phyloP scores from a whole-genome alignment of 2,888 invertebrate genomes.

The Polydrusus pterygomalis region DNA sequence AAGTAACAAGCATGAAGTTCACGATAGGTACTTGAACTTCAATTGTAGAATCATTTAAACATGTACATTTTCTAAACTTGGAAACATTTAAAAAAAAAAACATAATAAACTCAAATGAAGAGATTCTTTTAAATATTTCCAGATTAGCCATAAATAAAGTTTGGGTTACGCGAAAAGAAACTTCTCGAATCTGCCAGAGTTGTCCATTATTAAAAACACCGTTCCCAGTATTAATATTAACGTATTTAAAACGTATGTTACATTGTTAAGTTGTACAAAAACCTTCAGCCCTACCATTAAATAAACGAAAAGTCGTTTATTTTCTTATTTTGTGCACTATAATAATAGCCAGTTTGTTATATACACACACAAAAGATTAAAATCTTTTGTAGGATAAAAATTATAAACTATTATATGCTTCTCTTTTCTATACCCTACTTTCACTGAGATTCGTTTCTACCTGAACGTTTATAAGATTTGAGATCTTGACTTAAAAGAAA shows the following conservation, averaged over 20 bases:
- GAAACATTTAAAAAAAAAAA: too few relatives aligned
- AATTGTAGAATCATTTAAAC: too few relatives aligned
- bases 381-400: conserved; percentile 44
- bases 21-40: too few relatives aligned
- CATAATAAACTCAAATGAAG: too few relatives aligned
- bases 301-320: conserved; percentile 7
- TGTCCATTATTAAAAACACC: background rate
- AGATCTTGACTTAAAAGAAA: conserved; percentile 28
- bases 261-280: conserved; percentile 15
- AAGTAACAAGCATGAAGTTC: too few relatives aligned
- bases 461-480: conserved; percentile 40
- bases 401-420: conserved; percentile 44
- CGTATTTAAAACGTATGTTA: background rate
- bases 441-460: conserved; percentile 46
- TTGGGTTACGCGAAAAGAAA: too few relatives aligned
- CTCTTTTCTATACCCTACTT: conserved; percentile 51
- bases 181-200: background rate
- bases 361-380: conserved; percentile 40
- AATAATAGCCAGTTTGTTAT: conserved; percentile 30
- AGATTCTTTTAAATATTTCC: too few relatives aligned
- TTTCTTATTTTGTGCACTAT: conserved; percentile 19
- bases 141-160: too few relatives aligned
- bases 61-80: too few relatives aligned
- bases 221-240: background rate
- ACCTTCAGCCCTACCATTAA: background rate